Evolutionary conservation across 2,797 vertebrate genomes (phyloP).

Genomic region (Erithacus rubecula): DNA sequence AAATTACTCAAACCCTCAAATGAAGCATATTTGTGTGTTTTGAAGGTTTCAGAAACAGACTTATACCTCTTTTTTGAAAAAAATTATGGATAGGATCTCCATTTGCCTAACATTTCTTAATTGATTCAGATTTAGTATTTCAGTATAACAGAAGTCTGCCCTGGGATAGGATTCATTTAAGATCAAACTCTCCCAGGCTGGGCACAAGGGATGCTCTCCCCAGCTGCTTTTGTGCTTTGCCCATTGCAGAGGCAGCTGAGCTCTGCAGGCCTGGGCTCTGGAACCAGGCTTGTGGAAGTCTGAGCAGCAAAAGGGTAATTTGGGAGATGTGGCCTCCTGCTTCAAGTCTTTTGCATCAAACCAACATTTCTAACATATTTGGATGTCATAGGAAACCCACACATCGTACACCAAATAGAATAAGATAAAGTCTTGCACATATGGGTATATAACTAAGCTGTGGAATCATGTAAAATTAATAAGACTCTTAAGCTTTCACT

Average conservation of each 20-base stretch:
- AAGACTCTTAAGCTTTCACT: neutral
- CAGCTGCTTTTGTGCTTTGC: neutral
- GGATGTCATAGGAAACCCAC: neutral
- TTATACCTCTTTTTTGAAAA: neutral
- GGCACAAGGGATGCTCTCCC: neutral
- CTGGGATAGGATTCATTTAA: neutral
- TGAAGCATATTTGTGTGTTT: neutral
- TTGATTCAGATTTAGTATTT: neutral
- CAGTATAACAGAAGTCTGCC: neutral
- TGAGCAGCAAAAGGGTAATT: neutral
- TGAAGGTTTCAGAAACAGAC: neutral
- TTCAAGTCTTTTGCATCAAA: neutral
- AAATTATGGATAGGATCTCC: neutral
- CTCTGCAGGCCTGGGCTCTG: neutral
- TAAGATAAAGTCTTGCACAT: neutral
- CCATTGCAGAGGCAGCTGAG: neutral
- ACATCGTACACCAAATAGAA: neutral
- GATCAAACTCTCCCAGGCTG: neutral
- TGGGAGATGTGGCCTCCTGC: neutral
- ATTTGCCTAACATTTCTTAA: neutral
- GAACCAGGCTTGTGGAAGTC: neutral
- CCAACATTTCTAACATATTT: neutral
- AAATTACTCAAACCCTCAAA: neutral
- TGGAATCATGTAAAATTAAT: neutral
- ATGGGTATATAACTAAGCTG: neutral